phyloP scores from a whole-genome alignment of 2,113 vertebrate species.

The Microcebus jonahi region DNA sequence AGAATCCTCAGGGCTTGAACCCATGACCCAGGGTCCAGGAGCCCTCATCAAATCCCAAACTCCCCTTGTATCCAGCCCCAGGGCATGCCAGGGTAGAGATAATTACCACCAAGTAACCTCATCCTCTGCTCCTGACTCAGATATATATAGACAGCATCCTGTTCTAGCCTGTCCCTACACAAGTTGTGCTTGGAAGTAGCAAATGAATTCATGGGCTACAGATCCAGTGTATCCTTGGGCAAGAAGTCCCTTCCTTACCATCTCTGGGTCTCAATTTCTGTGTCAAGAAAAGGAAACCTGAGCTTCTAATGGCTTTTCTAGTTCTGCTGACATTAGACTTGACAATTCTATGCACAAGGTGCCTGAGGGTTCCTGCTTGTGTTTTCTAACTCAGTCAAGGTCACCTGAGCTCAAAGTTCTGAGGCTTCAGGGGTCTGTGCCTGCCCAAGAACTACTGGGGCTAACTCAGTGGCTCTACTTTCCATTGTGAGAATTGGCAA shows the following conservation, averaged over 20 bases:
- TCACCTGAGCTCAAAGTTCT: not conserved
- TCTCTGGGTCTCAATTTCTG: not conserved
- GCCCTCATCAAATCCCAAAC: not conserved
- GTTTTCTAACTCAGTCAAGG: not conserved
- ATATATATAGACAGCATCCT: not conserved
- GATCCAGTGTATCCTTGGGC: not conserved
- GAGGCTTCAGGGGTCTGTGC: not conserved
- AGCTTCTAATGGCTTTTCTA: not conserved
- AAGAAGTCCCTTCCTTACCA: not conserved
- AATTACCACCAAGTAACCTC: slow-evolving; percentile 14
- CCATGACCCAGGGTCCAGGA: not conserved
- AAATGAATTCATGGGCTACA: not conserved
- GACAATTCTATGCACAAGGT: not conserved
- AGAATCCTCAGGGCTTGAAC: not conserved
- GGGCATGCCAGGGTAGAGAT: not conserved
- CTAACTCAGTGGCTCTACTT: not conserved
- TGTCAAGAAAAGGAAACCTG: not conserved
- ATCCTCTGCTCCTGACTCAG: slow-evolving; percentile 52
- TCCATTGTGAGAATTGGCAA: not conserved
- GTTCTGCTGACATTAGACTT: not conserved
- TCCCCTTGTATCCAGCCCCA: not conserved
- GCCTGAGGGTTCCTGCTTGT: not conserved
- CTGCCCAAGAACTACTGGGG: not conserved
- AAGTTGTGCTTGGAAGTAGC: not conserved
- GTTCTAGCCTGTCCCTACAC: no score